phyloP scores from a whole-genome alignment of 2,888 invertebrate species.

The Ormyrus thymus region DNA sequence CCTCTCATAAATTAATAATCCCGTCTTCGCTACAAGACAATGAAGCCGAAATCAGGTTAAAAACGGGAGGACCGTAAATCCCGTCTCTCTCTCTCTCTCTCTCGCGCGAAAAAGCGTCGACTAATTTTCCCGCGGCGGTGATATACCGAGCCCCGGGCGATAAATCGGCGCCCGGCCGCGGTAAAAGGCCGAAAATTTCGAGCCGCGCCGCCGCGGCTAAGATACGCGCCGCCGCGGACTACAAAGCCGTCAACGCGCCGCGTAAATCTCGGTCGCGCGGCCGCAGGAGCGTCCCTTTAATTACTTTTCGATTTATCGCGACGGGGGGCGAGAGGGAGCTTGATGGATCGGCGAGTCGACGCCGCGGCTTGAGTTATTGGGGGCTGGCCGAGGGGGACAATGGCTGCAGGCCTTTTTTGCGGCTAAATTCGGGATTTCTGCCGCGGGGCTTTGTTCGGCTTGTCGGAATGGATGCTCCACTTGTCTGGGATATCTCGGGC shows the following conservation, averaged over 20 bases:
- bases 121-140: slow-evolving; percentile 61
- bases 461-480: too few species aligned
- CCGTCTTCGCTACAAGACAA: too few species aligned
- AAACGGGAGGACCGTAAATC: slow-evolving; percentile 25
- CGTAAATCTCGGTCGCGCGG: slow-evolving; percentile 63
- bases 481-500: too few species aligned
- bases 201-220: slow-evolving; percentile 55
- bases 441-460: too few species aligned
- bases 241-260: slow-evolving; percentile 67
- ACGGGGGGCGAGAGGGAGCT: neutral
- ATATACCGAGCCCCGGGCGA: slow-evolving; percentile 63
- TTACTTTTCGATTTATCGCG: slow-evolving; percentile 56
- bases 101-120: slow-evolving; percentile 53
- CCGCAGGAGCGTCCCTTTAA: slow-evolving; percentile 46
- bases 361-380: slow-evolving; percentile 21
- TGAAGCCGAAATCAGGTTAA: too few species aligned
- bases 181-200: slow-evolving; percentile 46
- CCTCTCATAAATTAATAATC: too few species aligned
- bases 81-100: neutral
- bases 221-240: slow-evolving; percentile 62
- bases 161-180: slow-evolving; percentile 63
- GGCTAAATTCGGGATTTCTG: too few species aligned
- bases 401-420: too few species aligned
- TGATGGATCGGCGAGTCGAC: slow-evolving; percentile 23
- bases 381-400: neutral